Conservation (phyloP, 2,888 invertebrate genomes). For the Dasysyrphus albostriatus region DNA sequence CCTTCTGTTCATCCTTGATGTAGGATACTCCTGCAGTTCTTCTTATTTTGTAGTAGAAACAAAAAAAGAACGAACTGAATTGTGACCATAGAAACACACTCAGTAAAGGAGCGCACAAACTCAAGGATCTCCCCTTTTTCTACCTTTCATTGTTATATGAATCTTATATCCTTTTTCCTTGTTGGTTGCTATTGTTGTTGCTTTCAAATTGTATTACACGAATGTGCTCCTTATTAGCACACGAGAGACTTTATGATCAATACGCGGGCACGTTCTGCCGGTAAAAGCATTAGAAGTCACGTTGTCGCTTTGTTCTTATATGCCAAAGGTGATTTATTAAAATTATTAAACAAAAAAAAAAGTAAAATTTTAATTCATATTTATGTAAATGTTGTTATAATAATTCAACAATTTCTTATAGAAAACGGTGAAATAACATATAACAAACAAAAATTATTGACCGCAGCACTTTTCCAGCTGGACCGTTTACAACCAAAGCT, state of each 20-base stretch:
- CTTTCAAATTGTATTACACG: constrained; percentile 11
- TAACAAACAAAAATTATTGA: constrained; percentile 66
- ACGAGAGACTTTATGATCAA: constrained; percentile 51
- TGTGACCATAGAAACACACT: constrained; percentile 58
- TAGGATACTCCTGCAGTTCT: constrained; percentile 56
- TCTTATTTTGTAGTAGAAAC: constrained; percentile 38
- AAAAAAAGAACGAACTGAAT: constrained; percentile 10
- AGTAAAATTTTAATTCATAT: not conserved
- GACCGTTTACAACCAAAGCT: constrained; percentile 84
- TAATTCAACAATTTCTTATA: constrained; percentile 11
- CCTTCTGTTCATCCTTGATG: constrained; percentile 62
- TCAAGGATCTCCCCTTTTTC: constrained; percentile 51
- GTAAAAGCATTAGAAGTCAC: constrained; percentile 59
- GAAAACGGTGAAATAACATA: constrained; percentile 63
- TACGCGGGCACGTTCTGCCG: constrained; percentile 63
- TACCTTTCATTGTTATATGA: constrained; percentile 68
- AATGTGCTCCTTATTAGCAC: constrained; percentile 12
- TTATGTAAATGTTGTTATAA: constrained; percentile 22
- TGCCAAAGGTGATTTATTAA: not conserved
- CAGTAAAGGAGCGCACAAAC: constrained; percentile 34
- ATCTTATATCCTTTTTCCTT: constrained; percentile 60
- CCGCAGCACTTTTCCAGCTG: constrained; percentile 79
- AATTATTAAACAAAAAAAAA: constrained; percentile 26
- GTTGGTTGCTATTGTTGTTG: constrained; percentile 1
- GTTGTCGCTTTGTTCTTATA: constrained; percentile 65